These are phyloP conservation scores for Nebria brevicollis DNA, from an alignment of 2,888 invertebrate species.

Conservation along the genomic window DNA sequence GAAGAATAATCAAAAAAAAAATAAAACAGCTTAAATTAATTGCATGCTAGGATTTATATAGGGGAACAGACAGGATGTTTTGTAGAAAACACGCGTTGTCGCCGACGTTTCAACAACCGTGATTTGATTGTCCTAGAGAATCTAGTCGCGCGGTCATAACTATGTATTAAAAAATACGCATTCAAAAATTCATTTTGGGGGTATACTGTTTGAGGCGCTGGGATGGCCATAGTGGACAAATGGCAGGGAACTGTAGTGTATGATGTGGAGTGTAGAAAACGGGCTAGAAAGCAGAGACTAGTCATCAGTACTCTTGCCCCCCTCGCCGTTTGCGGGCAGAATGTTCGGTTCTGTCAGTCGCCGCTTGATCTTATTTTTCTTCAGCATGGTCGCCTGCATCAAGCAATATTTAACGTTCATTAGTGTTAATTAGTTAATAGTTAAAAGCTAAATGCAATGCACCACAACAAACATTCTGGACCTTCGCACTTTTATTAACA, in stretches of 20 bases:
- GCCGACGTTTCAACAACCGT: background rate
- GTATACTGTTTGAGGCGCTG: conserved; percentile 13
- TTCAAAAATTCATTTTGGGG: background rate
- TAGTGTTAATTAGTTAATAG: conserved; percentile 31
- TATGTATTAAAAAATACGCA: background rate
- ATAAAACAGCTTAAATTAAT: conserved; percentile 28
- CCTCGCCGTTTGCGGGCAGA: conserved; percentile 76
- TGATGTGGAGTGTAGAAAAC: conserved; percentile 44
- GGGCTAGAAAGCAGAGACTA: conserved; percentile 58
- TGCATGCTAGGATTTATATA: conserved; percentile 34
- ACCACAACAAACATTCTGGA: conserved; percentile 50
- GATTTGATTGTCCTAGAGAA: conserved; percentile 9
- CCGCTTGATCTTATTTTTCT: conserved; percentile 99
- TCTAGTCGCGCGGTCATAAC: background rate
- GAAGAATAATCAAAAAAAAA: conserved; percentile 24
- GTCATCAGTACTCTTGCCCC: conserved; percentile 73
- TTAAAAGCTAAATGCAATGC: conserved; percentile 45
- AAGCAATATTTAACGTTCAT: conserved; percentile 51
- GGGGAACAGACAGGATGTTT: conserved; percentile 37
- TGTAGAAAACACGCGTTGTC: background rate
- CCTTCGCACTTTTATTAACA: conserved; percentile 36
- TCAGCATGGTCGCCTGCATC: conserved; percentile 98
- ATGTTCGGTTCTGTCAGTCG: conserved; percentile 87
- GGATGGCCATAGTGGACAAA: conserved; percentile 42
- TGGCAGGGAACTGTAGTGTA: conserved; percentile 46